Conservation (phyloP, 2,888 invertebrate species). For the Plebejus melissa region DNA sequence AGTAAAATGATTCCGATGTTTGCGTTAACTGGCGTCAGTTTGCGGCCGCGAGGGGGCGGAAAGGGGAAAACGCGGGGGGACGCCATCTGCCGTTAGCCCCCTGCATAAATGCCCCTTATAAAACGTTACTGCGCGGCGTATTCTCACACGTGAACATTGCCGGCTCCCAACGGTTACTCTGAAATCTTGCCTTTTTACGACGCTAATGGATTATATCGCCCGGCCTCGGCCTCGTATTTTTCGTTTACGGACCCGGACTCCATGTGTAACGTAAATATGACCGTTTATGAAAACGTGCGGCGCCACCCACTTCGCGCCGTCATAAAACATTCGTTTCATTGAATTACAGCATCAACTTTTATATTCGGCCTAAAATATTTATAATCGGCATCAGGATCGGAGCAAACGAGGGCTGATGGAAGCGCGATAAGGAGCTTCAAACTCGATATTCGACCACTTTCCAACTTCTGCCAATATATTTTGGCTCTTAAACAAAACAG, state of each 20-base stretch:
- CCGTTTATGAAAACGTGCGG: conserved; percentile 22
- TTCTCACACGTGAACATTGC: conserved; percentile 67
- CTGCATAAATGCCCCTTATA: conserved; percentile 55
- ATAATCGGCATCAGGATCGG: not conserved
- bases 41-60: conserved; percentile 60
- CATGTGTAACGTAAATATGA: conserved; percentile 34
- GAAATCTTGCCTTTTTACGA: conserved; percentile 70
- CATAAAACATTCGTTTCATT: not conserved
- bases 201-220: conserved; percentile 73
- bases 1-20: conserved; percentile 66
- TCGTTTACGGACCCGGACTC: conserved; percentile 49
- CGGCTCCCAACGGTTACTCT: conserved; percentile 64
- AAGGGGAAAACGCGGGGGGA: conserved; percentile 28
- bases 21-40: conserved; percentile 71
- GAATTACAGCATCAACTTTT: conserved; percentile 11
- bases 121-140: conserved; percentile 76
- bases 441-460: not conserved
- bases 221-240: conserved; percentile 58
- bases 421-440: not conserved
- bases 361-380: not conserved
- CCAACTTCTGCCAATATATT: not conserved
- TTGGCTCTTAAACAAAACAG: not conserved
- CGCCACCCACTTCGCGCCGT: not conserved
- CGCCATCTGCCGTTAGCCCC: conserved; percentile 3
- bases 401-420: not conserved